Evolutionary conservation across 1,140 invertebrate genomes (phyloP).

Genomic region (Drosophila takahashii): DNA sequence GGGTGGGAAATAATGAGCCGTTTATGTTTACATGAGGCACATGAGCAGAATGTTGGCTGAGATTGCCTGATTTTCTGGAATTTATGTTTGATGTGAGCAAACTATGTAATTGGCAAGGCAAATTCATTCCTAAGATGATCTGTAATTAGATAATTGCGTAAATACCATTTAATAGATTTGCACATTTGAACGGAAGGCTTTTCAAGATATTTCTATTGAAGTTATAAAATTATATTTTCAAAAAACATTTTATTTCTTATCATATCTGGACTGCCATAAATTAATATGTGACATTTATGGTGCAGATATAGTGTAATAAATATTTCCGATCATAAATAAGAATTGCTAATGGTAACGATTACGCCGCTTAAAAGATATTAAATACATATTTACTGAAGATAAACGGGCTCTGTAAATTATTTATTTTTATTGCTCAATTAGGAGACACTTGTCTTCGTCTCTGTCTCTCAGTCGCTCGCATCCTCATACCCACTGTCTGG

Average conservation of each 20-base stretch:
- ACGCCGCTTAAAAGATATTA: not conserved
- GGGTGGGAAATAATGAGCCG: conserved; percentile 46
- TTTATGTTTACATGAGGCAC: conserved; percentile 28
- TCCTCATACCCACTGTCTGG: not conserved
- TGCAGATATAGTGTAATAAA: not conserved
- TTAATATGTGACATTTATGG: too few species aligned
- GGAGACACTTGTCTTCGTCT: conserved; percentile 6
- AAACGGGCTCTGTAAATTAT: not conserved
- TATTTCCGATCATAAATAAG: not conserved
- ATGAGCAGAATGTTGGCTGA: not conserved
- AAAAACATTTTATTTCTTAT: too few species aligned
- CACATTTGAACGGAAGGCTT: too few species aligned
- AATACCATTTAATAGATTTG: not conserved
- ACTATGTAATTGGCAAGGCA: conserved; percentile 11
- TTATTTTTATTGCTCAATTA: conserved; percentile 1
- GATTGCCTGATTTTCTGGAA: conserved; percentile 24
- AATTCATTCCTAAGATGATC: conserved; percentile 7
- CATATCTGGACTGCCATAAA: too few species aligned
- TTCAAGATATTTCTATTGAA: not conserved
- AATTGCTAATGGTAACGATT: not conserved
- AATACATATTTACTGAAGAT: not conserved
- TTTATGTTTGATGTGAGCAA: conserved; percentile 21
- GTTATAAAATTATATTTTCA: not conserved
- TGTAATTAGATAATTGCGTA: conserved; percentile 21
- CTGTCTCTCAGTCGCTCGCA: too few species aligned